Percentiles rank a stretch among this genome's conserved stretches.
phyloP scores from a whole-genome alignment of 2,797 vertebrate genomes.

The Clarias platycephalus region DNA sequence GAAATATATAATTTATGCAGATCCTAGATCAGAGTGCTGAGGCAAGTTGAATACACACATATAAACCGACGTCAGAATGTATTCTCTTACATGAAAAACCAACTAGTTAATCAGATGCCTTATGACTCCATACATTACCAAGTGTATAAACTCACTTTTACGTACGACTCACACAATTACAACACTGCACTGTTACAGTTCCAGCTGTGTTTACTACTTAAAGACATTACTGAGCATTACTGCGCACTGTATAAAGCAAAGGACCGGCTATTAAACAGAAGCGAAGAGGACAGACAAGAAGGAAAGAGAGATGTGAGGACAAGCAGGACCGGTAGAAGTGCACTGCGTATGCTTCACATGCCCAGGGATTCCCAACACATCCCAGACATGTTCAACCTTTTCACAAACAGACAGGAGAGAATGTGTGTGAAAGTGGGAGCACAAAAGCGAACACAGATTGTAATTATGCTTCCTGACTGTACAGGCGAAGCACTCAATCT shows the following conservation, averaged over 20 bases:
- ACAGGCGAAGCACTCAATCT: conserved; percentile 1
- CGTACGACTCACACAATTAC: not conserved
- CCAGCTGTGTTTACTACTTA: conserved; percentile 1
- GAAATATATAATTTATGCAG: not conserved
- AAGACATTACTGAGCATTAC: conserved; percentile 11
- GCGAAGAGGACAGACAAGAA: not conserved
- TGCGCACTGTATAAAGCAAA: conserved; percentile 3
- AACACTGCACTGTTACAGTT: not conserved
- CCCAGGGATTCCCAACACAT: conserved; percentile 30
- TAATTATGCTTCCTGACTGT: not conserved
- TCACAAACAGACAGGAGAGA: not conserved
- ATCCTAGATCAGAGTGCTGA: not conserved
- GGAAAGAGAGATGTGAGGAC: conserved; percentile 3
- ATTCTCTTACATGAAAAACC: not conserved
- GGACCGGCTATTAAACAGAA: conserved; percentile 4
- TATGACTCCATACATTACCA: not conserved
- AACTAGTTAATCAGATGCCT: not conserved
- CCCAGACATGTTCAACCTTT: conserved; percentile 34
- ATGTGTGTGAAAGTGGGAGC: not conserved
- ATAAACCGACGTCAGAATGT: conserved; percentile 11
- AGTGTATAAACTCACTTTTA: not conserved
- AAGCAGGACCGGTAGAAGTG: not conserved
- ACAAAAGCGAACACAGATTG: not conserved
- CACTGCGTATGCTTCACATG: not conserved
- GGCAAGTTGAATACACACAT: not conserved